Conservation (phyloP, 2,113 vertebrate genomes). For the Saccopteryx leptura region DNA sequence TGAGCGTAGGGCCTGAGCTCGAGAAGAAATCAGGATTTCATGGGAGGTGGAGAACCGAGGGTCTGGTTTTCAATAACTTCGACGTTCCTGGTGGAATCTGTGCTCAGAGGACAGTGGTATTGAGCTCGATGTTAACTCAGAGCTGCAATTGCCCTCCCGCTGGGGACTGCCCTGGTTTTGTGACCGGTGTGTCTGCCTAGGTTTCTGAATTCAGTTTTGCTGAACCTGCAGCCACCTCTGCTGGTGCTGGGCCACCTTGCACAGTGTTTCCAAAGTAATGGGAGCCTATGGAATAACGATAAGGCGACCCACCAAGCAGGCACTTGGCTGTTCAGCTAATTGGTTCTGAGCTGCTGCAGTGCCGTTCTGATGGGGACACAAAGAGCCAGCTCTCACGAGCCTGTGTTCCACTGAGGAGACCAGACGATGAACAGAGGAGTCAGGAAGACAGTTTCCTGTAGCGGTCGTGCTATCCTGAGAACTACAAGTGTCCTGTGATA, state of each 20-base stretch:
- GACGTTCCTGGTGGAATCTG: background rate
- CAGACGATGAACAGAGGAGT: background rate
- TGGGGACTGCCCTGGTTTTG: background rate
- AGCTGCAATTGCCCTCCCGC: background rate
- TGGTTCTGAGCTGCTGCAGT: background rate
- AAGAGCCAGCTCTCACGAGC: background rate
- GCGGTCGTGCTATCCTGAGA: background rate
- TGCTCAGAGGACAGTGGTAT: background rate
- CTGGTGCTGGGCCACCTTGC: background rate
- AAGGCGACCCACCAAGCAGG: background rate
- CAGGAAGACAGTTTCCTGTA: background rate
- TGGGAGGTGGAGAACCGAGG: background rate
- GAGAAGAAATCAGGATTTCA: background rate
- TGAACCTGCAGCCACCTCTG: background rate
- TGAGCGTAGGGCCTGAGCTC: background rate
- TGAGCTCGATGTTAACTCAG: background rate
- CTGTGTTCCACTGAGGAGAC: background rate
- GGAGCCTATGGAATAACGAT: background rate
- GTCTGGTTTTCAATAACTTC: background rate
- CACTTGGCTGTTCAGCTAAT: background rate
- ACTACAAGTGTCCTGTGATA: background rate
- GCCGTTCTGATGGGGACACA: background rate
- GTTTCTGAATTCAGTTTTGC: conserved; percentile 37
- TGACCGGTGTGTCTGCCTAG: background rate
- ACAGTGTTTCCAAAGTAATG: background rate